Base-by-base conservation (phyloP, 1,140 invertebrate species). In the Acarapis woodi region DNA sequence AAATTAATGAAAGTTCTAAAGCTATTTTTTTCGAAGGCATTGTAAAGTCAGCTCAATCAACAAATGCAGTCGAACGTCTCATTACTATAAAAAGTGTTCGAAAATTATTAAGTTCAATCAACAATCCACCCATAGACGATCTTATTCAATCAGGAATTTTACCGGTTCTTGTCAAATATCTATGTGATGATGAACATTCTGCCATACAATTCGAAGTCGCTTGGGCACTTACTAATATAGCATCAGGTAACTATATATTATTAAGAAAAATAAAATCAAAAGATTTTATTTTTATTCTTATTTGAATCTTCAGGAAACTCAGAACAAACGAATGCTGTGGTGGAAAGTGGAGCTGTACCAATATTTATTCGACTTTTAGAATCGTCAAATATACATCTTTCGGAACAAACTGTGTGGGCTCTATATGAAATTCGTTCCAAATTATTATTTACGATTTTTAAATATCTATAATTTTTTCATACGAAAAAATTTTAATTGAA, bases 141-240 rank as follows among this genome's bases (percentile, higher is more conserved):
- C 71, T 96, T 60, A 82, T 96, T 34, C 49, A 67, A 2, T 63
- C 71, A 48, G 83, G 80, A 24, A 68, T 93, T 44, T 70, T 96
- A 10, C 80, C 78, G 4, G 65, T 67, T 38, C 68, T 85, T 43
- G 67, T 93, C 2, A 57, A 71, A 35, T 79, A 80, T 42, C 56
- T 94, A 6, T 56, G 62, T 26, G 54, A 62, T 36, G 56, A 62
- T 47, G 60, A 73, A 35, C 69, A 71, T 72, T 75, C 85, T 30
- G 69, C 71, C 37, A 59, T 97, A 42, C 88, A 97, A 58, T 99
- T 97, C 58, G 90, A 97, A 63, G 83, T 88, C 42, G 83, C 88
- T 12, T 99, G 90, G 90, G 90, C 88, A 32, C 60, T 99, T 41
- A 97, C 90, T 44, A 99, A 99, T 53, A 97, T 99, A 51, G 90